Base-by-base conservation (phyloP, 2,113 vertebrate genomes). In the Sander lucioperca region DNA sequence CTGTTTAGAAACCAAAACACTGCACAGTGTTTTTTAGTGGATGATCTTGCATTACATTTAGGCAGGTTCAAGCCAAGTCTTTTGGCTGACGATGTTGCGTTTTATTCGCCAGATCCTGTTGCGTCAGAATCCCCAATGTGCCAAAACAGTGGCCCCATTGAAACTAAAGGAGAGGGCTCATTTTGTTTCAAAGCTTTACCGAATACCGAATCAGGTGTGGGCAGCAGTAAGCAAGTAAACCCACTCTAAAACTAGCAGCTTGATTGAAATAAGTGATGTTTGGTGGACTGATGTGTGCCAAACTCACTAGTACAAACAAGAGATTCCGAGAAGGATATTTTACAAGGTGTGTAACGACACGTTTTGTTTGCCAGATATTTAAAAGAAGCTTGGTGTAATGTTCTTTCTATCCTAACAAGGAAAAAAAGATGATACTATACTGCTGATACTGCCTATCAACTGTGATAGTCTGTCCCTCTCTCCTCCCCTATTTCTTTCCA, bases 361-460 rank as follows among this genome's bases (percentile, higher is more conserved):
- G 2, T 58, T 62, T 56, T 33, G 18, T 57, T 57, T 33, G 11
- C 50, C 48, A 56, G n/a, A 45, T 56, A 33, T 48, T 53, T 51
- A 4, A 8, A 18, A 8, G 2, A 14, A 56, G 18, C 23, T 39
- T 63, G 48, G 33, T 65, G 8, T 13, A 48, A 25, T 64, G 25
- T 64, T 63, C 33, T 70, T 78, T 61, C 45, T 16, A 61, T 51
- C 27, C 43, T n/a, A 14, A 14, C 23, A 61, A 19, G 39, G 48
- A 19, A 19, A 21, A 33, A 61, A 70, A 33, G 14, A n/a, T 54
- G 47, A 62, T 25, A 36, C 43, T 27, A n/a, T 8, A 9, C n/a
- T 33, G 18, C 54, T 70, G 47, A 53, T 79, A 14, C 65, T 50
- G 56, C 65, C n/a, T 21, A 15, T 62, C 56, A 61, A 2, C 64